Base-by-base conservation (phyloP, 1,140 invertebrate genomes). In the Oedothorax gibbosus region DNA sequence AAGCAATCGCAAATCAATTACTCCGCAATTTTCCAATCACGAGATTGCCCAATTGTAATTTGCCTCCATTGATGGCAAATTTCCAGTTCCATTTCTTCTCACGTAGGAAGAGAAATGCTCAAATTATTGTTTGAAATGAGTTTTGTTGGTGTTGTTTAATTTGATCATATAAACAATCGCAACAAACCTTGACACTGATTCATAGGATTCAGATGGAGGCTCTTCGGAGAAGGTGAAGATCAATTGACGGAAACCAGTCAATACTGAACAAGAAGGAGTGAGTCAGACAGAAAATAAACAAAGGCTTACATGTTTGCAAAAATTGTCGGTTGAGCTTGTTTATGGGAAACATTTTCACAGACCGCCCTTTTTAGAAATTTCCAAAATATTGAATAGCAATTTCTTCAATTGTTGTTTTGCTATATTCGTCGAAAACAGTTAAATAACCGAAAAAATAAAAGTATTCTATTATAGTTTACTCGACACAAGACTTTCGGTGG, bases 111-210 rank as follows among this genome's bases (percentile, higher is more conserved):
- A 35, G 72, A 75, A 71, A 71, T 71, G 20, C 18, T 21, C 35
- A 35, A 35, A 79, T 79, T 78, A 66, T 51, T 79, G 68, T 79
- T 66, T 65, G 51, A 15, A 66, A 56, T 54, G 64, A 66, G 62
- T 64, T 50, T 79, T 79, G 62, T 60, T 56, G 50, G 7, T 79
- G 77, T 68, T 79, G 75, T 77, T 77, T 77, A 64, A 35, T 77
- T 64, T 77, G 49, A 5, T 20, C 50, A 21, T 21, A 56, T 49
- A 77, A 77, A 77, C 62, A 64, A 66, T 12, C 64, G 68, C 77
- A 79, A 79, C 77, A 79, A 79, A 65, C 77, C 77, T 79, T 79
- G 77, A 79, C 77, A 66, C 77, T 79, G 77, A 79, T 79, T 79
- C n/a, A 20, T 49, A 50, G 14, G 77, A 79, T 79, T 53, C 50